A percentile compares a stretch with the other conserved stretches of the same genome.
phyloP scores from a whole-genome alignment of 2,888 invertebrate genomes.

The Drosophila lacicola region DNA sequence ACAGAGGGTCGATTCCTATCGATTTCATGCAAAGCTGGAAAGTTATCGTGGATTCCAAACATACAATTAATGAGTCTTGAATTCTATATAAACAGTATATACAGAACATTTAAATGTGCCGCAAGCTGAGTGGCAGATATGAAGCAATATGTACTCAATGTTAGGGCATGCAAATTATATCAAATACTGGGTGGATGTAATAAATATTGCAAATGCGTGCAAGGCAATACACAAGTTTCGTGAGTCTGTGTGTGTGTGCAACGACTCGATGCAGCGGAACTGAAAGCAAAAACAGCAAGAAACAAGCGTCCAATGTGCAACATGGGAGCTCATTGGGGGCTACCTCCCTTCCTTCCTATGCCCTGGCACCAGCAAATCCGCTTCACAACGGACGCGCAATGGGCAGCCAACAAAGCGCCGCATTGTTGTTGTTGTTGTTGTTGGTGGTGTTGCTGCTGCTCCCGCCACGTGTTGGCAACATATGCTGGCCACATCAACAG shows the following conservation, averaged over 20 bases:
- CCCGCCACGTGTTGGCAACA: constrained; percentile 73
- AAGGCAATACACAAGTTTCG: not conserved
- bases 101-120: too few relatives aligned
- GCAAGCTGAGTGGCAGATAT: not conserved
- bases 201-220: constrained; percentile 57
- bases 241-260: constrained; percentile 6
- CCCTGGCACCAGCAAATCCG: constrained; percentile 30
- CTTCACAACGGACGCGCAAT: constrained; percentile 49
- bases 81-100: too few relatives aligned
- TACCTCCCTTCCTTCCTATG: not conserved
- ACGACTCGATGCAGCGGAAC: constrained; percentile 38
- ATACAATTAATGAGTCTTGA: too few relatives aligned
- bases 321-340: constrained; percentile 46
- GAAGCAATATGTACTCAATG: not conserved
- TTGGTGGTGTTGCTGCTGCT: constrained; percentile 43
- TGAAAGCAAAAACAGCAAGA: constrained; percentile 24
- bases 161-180: constrained; percentile 43
- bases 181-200: constrained; percentile 43
- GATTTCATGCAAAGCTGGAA: too few relatives aligned
- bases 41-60: too few relatives aligned
- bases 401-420: constrained; percentile 38
- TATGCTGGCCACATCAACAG: constrained; percentile 54
- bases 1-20: too few relatives aligned
- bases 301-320: constrained; percentile 39
- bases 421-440: constrained; percentile 31